Evolutionary conservation across 2,888 invertebrate species (phyloP).

Genomic region (Nemotelus pantherinus): DNA sequence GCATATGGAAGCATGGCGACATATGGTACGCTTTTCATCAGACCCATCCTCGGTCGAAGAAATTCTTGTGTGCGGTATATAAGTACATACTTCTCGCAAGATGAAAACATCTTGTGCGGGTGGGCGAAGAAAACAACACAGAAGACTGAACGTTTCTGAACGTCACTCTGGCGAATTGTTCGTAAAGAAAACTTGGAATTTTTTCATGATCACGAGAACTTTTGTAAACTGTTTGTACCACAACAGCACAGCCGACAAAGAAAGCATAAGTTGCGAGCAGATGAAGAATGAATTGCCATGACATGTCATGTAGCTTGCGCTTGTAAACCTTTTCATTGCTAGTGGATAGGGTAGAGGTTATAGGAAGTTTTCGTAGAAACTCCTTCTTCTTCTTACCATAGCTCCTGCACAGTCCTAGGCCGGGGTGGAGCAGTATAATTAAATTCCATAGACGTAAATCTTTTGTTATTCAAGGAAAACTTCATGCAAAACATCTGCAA

Average conservation of each 20-base stretch:
- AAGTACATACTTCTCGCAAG: neutral
- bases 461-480: conserved; percentile 12
- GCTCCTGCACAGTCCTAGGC: too few relatives aligned
- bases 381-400: too few relatives aligned
- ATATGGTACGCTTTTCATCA: neutral
- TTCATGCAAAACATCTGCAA: conserved; percentile 7
- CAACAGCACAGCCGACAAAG: neutral
- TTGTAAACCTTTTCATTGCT: neutral
- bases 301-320: conserved; percentile 17
- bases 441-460: conserved; percentile 32
- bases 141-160: neutral
- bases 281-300: conserved; percentile 28
- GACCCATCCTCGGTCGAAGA: neutral
- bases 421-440: neutral
- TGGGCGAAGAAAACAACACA: neutral
- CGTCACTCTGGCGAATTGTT: neutral
- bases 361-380: too few relatives aligned
- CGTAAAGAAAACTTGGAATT: conserved; percentile 12
- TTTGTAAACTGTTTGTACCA: conserved; percentile 1
- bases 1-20: conserved; percentile 11
- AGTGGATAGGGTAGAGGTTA: too few relatives aligned
- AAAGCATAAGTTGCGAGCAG: neutral
- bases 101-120: neutral
- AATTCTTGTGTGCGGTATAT: neutral
- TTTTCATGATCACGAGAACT: conserved; percentile 2